phyloP scores from a whole-genome alignment of 2,797 vertebrate genomes.

The Myotis findleyi region DNA sequence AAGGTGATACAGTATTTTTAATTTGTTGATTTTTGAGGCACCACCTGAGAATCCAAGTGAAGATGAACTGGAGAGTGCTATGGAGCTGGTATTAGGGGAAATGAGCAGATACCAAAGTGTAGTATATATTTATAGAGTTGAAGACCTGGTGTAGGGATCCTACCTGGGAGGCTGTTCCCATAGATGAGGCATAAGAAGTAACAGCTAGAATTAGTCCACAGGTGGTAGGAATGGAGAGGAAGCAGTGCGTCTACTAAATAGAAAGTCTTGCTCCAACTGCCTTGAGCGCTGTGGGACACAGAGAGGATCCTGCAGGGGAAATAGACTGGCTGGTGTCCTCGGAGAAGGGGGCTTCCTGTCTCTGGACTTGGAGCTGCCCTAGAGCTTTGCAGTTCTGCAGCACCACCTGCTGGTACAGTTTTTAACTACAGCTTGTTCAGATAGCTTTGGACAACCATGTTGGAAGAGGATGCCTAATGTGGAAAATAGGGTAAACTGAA shows the following conservation, averaged over 20 bases:
- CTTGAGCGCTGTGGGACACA: neutral
- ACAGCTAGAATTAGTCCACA: neutral
- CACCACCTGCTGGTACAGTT: neutral
- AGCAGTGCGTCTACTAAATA: neutral
- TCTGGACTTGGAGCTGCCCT: neutral
- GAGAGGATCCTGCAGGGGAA: neutral
- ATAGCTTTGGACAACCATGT: neutral
- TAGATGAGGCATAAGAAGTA: neutral
- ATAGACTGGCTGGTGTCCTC: neutral
- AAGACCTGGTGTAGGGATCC: neutral
- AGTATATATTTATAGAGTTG: neutral
- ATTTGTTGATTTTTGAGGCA: slow-evolving; percentile 1
- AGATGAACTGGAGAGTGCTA: neutral
- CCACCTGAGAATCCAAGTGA: slow-evolving; percentile 24
- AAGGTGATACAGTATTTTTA: neutral
- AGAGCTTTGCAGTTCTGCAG: neutral
- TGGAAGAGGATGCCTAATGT: neutral
- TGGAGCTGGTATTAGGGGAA: neutral
- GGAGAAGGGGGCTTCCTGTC: neutral
- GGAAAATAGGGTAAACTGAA: neutral
- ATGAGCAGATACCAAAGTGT: neutral
- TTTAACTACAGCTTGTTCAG: neutral
- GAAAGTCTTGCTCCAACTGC: neutral
- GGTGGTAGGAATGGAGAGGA: neutral
- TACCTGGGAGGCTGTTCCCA: neutral